Conservation (phyloP, 2,888 invertebrate species). For the Xestia c-nigrum region DNA sequence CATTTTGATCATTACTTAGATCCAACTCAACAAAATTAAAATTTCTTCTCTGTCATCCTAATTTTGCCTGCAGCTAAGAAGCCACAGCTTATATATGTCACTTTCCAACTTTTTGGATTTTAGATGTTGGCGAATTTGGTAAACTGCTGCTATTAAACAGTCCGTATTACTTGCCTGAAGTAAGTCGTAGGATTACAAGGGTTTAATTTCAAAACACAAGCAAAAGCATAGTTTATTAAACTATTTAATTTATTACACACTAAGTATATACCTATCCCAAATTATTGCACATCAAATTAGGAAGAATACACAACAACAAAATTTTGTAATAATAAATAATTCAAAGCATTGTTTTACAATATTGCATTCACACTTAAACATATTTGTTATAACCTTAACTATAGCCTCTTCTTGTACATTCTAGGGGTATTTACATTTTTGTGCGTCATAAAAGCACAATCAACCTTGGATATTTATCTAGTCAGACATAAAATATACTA, state of each 20-base stretch:
- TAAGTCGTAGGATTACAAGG: neutral
- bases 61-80: too few species aligned
- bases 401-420: slow-evolving; percentile 13
- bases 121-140: neutral
- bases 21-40: too few species aligned
- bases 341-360: slow-evolving; percentile 47
- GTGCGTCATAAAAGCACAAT: slow-evolving; percentile 8
- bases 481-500: neutral
- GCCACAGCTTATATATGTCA: too few species aligned
- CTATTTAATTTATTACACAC: slow-evolving; percentile 64
- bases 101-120: too few species aligned
- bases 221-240: slow-evolving; percentile 50
- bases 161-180: neutral
- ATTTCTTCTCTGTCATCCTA: too few species aligned
- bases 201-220: slow-evolving; percentile 42
- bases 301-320: slow-evolving; percentile 69
- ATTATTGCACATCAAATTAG: slow-evolving; percentile 81
- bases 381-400: slow-evolving; percentile 16
- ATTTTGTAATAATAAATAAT: slow-evolving; percentile 69
- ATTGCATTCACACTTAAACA: slow-evolving; percentile 47
- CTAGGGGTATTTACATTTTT: slow-evolving; percentile 40
- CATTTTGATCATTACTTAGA: too few species aligned
- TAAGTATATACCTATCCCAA: slow-evolving; percentile 66
- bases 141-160: neutral
- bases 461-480: neutral